These are phyloP conservation scores for Clistopyga incitator DNA, from an alignment of 2,888 invertebrate genomes.

Conservation along the genomic window DNA sequence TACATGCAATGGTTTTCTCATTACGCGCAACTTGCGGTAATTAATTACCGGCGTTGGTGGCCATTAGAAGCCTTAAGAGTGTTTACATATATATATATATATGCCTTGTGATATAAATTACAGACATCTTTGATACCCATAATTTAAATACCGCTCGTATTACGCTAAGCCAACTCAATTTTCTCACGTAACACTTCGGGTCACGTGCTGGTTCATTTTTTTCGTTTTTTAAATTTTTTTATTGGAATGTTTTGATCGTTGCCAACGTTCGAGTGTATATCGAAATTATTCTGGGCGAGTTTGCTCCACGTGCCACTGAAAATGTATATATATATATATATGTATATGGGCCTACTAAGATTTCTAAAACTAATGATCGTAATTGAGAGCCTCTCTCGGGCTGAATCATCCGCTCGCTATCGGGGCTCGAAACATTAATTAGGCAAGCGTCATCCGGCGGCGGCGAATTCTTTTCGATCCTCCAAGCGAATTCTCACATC, in stretches of 20 bases:
- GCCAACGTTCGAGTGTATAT: background rate
- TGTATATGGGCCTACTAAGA: conserved; percentile 11
- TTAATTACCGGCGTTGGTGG: conserved; percentile 45
- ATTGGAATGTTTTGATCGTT: conserved; percentile 27
- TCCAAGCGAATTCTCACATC: conserved; percentile 26
- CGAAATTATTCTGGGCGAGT: background rate
- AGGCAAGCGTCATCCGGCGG: conserved; percentile 31
- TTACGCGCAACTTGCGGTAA: conserved; percentile 42
- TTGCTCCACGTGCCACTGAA: conserved; percentile 9
- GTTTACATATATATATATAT: background rate
- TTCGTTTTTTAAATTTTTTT: background rate
- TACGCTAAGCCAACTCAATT: conserved; percentile 11
- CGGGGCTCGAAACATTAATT: conserved; percentile 47
- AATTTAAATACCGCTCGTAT: conserved; percentile 27
- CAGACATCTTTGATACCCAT: conserved; percentile 15
- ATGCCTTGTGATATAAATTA: conserved; percentile 24
- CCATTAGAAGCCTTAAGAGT: conserved; percentile 13
- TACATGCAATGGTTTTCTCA: conserved; percentile 22
- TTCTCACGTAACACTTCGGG: conserved; percentile 26
- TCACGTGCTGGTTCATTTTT: background rate
- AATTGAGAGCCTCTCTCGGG: conserved; percentile 50
- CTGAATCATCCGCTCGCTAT: conserved; percentile 46
- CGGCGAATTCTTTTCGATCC: conserved; percentile 43
- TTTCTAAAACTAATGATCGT: conserved; percentile 53
- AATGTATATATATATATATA: background rate